Conservation (phyloP, 2,797 vertebrate genomes). For the Botia kubotai region DNA sequence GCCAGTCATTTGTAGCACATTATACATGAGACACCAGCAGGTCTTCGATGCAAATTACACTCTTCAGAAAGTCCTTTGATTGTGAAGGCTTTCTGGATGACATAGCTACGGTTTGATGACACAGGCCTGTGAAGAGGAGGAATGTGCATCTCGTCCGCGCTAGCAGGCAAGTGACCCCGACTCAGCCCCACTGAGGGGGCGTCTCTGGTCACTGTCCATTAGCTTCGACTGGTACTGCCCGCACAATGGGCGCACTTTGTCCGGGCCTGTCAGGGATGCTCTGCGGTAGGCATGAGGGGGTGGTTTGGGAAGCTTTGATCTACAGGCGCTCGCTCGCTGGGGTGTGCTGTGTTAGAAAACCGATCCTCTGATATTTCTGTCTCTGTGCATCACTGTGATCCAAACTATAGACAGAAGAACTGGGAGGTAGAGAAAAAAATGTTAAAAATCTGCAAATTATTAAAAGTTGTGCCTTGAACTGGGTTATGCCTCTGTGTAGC, state of each 20-base stretch:
- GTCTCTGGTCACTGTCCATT: constrained; percentile 74
- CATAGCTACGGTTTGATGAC: constrained; percentile 48
- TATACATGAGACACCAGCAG: constrained; percentile 6
- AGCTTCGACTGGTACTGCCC: constrained; percentile 77
- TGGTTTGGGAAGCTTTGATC: constrained; percentile 75
- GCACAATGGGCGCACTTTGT: constrained; percentile 77
- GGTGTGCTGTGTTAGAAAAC: constrained; percentile 82
- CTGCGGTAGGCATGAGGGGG: constrained; percentile 71
- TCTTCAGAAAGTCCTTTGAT: constrained; percentile 45
- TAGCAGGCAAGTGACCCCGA: constrained; percentile 35
- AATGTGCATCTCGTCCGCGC: constrained; percentile 58
- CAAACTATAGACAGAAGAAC: constrained; percentile 26
- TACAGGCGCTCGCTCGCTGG: constrained; percentile 73
- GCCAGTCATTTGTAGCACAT: constrained; percentile 23
- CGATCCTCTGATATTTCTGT: constrained; percentile 74
- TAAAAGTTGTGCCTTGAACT: constrained; percentile 65
- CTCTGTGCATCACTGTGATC: constrained; percentile 56
- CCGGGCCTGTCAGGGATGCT: constrained; percentile 74
- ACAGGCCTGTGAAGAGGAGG: constrained; percentile 63
- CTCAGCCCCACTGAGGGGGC: constrained; percentile 56
- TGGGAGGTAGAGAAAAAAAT: constrained; percentile 16
- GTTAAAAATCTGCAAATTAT: constrained; percentile 62
- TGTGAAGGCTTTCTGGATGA: constrained; percentile 43
- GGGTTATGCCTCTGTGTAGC: constrained; percentile 56
- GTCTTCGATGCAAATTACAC: constrained; percentile 39